phyloP scores from a whole-genome alignment of 2,797 vertebrate species.

The Pygocentrus nattereri region DNA sequence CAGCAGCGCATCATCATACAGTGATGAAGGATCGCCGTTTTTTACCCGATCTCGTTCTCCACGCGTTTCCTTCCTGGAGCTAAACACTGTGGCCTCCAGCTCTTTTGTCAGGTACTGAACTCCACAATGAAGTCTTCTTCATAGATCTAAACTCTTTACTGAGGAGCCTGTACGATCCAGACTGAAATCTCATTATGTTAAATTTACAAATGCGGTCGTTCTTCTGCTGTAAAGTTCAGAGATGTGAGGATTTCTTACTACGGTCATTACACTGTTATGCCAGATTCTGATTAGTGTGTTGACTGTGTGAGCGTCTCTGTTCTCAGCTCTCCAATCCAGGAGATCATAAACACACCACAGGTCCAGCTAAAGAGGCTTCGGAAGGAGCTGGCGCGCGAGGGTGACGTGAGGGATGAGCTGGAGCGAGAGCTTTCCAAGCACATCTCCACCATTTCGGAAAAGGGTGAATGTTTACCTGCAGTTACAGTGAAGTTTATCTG shows the following conservation, averaged over 20 bases:
- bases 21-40: conserved; percentile 79
- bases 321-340: conserved; percentile 85
- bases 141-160: not conserved
- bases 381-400: conserved; percentile 83
- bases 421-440: conserved; percentile 84
- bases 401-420: conserved; percentile 85
- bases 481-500: too few relatives aligned
- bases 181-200: too few relatives aligned
- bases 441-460: conserved; percentile 79
- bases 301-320: conserved; percentile 1
- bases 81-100: conserved; percentile 85
- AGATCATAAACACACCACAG: conserved; percentile 91
- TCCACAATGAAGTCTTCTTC: not conserved
- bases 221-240: not conserved
- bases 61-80: conserved; percentile 84
- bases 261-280: not conserved
- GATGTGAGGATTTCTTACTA: not conserved
- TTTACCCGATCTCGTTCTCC: conserved; percentile 63
- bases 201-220: not conserved
- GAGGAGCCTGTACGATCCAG: too few relatives aligned
- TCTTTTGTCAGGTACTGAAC: conserved; percentile 74
- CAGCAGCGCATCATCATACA: conserved; percentile 58
- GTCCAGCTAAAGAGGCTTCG: conserved; percentile 88
- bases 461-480: conserved; percentile 75
- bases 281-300: not conserved